Evolutionary conservation across 2,888 invertebrate species (phyloP), one percentile per base, ranked within the genome.

Genomic region (Tetragonula carbonaria): DNA sequence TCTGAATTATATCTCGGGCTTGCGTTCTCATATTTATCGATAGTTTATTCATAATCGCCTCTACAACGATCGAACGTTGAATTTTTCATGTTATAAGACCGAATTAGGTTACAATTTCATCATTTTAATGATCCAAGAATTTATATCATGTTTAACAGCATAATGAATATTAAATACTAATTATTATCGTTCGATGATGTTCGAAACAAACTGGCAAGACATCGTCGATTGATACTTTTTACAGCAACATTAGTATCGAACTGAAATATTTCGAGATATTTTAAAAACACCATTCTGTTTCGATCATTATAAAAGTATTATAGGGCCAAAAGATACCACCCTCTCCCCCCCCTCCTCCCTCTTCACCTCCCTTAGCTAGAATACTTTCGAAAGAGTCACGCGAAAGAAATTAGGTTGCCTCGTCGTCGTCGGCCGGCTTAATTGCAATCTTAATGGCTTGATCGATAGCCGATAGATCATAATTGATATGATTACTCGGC

Each of bases 401-500:
- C 55, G 76, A 83, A 83, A 80, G 8, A 84, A 84, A 77, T 68
- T 70, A 62, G 66, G 53, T 63, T 71, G 55, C 71, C 66, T 65
- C 65, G 65, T 71, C 65, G 65, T 71, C 71, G 51, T 14, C 63
- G 28, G 65, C 38, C 38, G 38, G 66, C 71, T 68, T 87, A 86
- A 88, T 87, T 84, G 76, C 67, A 62, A 68, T 76, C 82, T 84
- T 83, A 85, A 88, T 84, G 84, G 85, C 82, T 77, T 82, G 85
- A 86, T 87, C 87, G 81, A 88, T 88, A 86, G 70, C 78, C 72
- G 84, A 87, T 84, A 80, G 85, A 84, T 82, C 83, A 85, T 89
- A 88, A 89, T 84, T 88, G 87, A 86, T 85, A 82, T 77, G 88
- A 88, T 88, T 88, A 88, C 78, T 68, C 28, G 45, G 83, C 85